Evolutionary conservation across 2,113 vertebrate species (phyloP), one percentile per base, ranked within the genome.

Genomic region (Synchiropus splendidus): DNA sequence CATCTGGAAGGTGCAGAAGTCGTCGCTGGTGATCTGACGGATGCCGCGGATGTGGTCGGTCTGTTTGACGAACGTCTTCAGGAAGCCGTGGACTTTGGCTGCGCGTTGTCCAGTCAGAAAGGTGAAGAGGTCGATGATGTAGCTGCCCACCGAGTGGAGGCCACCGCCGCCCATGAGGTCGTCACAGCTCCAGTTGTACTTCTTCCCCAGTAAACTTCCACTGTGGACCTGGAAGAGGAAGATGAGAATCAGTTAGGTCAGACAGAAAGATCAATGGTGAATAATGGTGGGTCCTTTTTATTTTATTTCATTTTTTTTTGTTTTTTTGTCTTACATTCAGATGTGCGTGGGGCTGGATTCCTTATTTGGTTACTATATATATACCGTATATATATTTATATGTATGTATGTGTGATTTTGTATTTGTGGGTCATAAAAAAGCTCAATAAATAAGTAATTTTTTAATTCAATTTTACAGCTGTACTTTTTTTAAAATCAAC

Each of bases 1-100:
- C 95, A 99, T 99, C 81, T 99, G 95, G 58, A 99, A 99, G 0
- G 94, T 96, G 68, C 94, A 99, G 79, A 99, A 99, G 84, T 99
- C 95, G 0, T 97, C 95, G 3, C 95, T 99, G 80, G 95, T 99
- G 82, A 99, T 97, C 82, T 99, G 95, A 1, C 95, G 89, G 75
- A 99, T 94, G 30, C 95, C 95, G 39, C 85, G 86, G 79, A 99
- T 99, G 83, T 97, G 89, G 64, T 95, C 91, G 0, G 95, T 98
- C 84, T 99, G 95, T 65, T 97, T 99, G 52, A 99, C 91, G 0
- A 99, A 99, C 31, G 95, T 98, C 79, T 92, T 94, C 41, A 99
- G 91, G 74, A 99, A 81, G 49, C 95, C 95, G 0, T 99, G 93
- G 36, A 96, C 95, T 46, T 94, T 95, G 18, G 84, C 81, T 0